A percentile compares a stretch with the other conserved stretches of the same genome.
Evolutionary conservation across 2,888 invertebrate genomes (phyloP).

Genomic region (Oscheius sp.): DNA sequence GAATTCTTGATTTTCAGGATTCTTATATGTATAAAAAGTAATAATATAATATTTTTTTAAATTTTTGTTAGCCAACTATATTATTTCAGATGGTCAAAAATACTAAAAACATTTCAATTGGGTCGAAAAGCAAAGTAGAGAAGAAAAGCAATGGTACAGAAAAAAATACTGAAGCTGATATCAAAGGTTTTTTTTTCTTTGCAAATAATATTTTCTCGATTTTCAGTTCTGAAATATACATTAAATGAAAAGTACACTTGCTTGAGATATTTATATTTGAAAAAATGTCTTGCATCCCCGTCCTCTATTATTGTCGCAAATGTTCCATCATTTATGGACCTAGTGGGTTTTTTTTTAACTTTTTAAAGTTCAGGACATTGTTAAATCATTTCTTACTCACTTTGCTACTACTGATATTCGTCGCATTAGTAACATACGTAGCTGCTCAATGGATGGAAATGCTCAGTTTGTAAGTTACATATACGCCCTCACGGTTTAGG

Average conservation of each 20-base stretch:
- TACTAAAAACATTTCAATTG: neutral
- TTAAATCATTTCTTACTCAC: slow-evolving; percentile 34
- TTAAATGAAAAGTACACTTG: neutral
- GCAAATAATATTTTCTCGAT: neutral
- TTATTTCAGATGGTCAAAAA: slow-evolving; percentile 13
- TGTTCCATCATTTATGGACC: slow-evolving; percentile 41
- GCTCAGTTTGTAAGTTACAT: neutral
- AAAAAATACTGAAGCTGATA: neutral
- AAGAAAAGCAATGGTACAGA: neutral
- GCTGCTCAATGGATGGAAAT: slow-evolving; percentile 32
- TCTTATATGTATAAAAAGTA: too few relatives aligned
- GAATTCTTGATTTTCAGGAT: too few relatives aligned
- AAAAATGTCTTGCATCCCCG: slow-evolving; percentile 38
- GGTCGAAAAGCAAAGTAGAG: neutral
- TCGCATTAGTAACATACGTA: slow-evolving; percentile 34
- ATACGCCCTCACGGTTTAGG: slow-evolving; percentile 26
- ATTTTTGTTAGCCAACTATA: too few relatives aligned
- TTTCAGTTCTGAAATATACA: slow-evolving; percentile 20
- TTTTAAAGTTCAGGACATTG: slow-evolving; percentile 34
- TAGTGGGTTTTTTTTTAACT: slow-evolving; percentile 25
- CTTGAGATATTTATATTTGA: slow-evolving; percentile 22
- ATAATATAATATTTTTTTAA: too few relatives aligned
- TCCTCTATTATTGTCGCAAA: slow-evolving; percentile 40
- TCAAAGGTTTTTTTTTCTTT: slow-evolving; percentile 1
- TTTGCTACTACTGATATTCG: slow-evolving; percentile 35